phyloP scores from a whole-genome alignment of 2,797 vertebrate genomes.

The Trichosurus vulpecula region DNA sequence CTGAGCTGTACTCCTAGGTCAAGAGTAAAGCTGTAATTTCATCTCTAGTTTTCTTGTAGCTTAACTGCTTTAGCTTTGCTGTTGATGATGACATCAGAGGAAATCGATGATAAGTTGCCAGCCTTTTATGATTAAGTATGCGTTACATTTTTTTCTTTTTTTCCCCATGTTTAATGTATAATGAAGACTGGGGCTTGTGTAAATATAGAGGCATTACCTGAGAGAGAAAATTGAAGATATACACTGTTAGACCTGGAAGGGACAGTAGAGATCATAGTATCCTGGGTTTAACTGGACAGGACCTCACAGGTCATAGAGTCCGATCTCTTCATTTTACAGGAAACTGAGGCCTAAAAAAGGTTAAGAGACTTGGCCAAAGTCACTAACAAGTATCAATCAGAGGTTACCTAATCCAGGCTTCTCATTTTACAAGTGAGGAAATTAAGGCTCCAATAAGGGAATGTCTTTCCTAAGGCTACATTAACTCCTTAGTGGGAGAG shows the following conservation, averaged over 20 bases:
- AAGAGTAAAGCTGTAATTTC: conserved; percentile 70
- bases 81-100: conserved; percentile 66
- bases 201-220: conserved; percentile 66
- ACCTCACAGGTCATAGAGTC: not conserved
- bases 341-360: not conserved
- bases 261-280: not conserved
- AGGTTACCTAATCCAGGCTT: not conserved
- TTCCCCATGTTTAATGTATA: conserved; percentile 23
- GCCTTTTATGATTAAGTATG: conserved; percentile 61
- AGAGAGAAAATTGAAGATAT: conserved; percentile 41
- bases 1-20: conserved; percentile 54
- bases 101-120: conserved; percentile 73
- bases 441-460: not conserved
- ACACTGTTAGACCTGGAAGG: not conserved
- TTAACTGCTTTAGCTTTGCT: conserved; percentile 71
- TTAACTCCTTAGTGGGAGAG: not conserved
- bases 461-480: not conserved
- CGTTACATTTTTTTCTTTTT: conserved; percentile 69
- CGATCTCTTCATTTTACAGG: not conserved
- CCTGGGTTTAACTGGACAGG: not conserved
- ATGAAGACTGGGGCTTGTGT: conserved; percentile 61
- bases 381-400: not conserved
- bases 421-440: not conserved
- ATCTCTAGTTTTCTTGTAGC: conserved; percentile 66
- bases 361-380: not conserved